Conservation (phyloP, 1,140 invertebrate species). For the Aphaenogaster rudis region DNA sequence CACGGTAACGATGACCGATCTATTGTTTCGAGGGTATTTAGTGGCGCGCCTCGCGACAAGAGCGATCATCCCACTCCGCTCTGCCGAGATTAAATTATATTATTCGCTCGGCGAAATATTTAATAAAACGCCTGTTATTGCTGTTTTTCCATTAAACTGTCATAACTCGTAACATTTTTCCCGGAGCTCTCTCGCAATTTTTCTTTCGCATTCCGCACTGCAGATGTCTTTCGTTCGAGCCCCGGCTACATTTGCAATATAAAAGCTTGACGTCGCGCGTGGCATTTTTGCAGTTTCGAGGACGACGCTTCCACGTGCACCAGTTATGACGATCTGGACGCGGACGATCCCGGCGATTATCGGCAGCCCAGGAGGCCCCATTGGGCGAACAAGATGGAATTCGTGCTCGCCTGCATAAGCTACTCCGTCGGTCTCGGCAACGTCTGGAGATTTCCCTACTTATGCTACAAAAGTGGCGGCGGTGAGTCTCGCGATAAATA, state of each 20-base stretch:
- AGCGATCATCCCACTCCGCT: background rate
- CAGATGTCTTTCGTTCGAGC: background rate
- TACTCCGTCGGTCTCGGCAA: constrained; percentile 97
- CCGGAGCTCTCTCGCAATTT: constrained; percentile 7
- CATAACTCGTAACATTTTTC: constrained; percentile 32
- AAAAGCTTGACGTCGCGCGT: background rate
- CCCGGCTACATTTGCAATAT: constrained; percentile 25
- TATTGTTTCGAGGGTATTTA: background rate
- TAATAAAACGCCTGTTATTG: constrained; percentile 23
- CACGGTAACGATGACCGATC: background rate
- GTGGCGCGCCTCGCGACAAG: too few relatives aligned
- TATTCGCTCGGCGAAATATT: constrained; percentile 9
- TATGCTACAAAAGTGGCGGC: constrained; percentile 94
- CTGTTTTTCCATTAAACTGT: constrained; percentile 22
- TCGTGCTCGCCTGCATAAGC: constrained; percentile 95
- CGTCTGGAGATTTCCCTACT: constrained; percentile 95
- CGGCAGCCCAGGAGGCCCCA: constrained; percentile 92
- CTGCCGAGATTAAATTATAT: constrained; percentile 14
- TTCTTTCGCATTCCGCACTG: constrained; percentile 16
- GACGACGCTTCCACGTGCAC: constrained; percentile 90
- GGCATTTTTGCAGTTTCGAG: constrained; percentile 88
- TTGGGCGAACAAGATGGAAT: constrained; percentile 96
- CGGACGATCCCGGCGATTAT: constrained; percentile 89
- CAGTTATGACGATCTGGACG: constrained; percentile 89
- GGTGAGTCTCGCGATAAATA: constrained; percentile 87